Conservation (phyloP, 1,140 invertebrate species). For the Apis cerana region DNA sequence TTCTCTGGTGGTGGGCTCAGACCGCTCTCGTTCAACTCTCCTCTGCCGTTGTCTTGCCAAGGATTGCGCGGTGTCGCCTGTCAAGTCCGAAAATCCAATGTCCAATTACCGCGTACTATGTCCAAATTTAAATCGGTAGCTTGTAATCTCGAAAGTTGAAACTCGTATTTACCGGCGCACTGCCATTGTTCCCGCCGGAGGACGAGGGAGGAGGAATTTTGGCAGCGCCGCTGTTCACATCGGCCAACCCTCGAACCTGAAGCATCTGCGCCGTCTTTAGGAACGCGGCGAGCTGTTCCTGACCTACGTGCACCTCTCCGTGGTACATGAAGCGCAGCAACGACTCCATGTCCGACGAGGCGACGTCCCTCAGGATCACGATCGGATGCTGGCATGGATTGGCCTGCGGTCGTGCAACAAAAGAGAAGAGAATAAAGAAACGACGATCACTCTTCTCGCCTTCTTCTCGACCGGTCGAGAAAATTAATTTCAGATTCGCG, state of each 20-base stretch:
- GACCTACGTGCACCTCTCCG: slow-evolving; percentile 95
- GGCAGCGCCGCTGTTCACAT: slow-evolving; percentile 85
- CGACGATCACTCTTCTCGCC: neutral
- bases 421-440: neutral
- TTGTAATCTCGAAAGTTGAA: neutral
- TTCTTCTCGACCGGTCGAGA: neutral
- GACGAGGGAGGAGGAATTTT: slow-evolving; percentile 74
- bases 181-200: slow-evolving; percentile 78
- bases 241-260: slow-evolving; percentile 93
- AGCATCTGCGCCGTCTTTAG: slow-evolving; percentile 94
- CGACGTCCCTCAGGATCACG: slow-evolving; percentile 94
- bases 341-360: slow-evolving; percentile 94
- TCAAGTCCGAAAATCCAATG: neutral
- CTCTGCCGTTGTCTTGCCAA: slow-evolving; percentile 81
- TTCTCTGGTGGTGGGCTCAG: slow-evolving; percentile 82
- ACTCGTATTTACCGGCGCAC: slow-evolving; percentile 74
- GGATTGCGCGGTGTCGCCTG: slow-evolving; percentile 80
- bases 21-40: slow-evolving; percentile 76
- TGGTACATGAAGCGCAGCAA: slow-evolving; percentile 97
- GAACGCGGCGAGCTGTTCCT: slow-evolving; percentile 93
- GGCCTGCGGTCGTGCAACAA: slow-evolving; percentile 79
- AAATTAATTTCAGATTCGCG: slow-evolving; percentile 28
- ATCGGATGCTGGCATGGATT: slow-evolving; percentile 97
- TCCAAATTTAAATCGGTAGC: neutral
- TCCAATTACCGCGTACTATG: neutral